Base-by-base conservation (phyloP, 2,797 vertebrate species). In the Pseudochromis fuscus region DNA sequence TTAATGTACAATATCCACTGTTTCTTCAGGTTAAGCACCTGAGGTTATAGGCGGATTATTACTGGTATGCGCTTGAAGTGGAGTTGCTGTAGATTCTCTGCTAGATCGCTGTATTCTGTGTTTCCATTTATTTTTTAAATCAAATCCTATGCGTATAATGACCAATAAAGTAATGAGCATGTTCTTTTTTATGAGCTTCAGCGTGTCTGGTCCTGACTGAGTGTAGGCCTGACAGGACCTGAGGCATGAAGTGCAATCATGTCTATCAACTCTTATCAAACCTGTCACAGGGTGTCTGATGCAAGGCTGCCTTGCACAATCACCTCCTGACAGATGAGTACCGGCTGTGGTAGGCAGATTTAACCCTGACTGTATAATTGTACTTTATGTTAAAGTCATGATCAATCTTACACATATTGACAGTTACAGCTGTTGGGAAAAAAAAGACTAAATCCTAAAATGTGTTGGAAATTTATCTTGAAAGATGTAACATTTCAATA, bases 251-350 rank as follows among this genome's bases (percentile, higher is more conserved):
- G 80, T 63, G 59, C 84, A 90, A 87, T 91, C 88, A 82, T 31
- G 75, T 88, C 85, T 68, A 82, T 92, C 87, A 91, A 38, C 65
- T 77, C 81, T 89, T 87, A 92, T 90, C 86, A 65, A 78, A 69
- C 51, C 78, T 86, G 87, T 91, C 84, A 85, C 59, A 56, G 71
- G 62, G 53, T 61, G 79, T 67, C 72, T 86, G 84, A 89, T 40
- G 79, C 74, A 88, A 87, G 45, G 55, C 50, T 27, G 51, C 42
- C 72, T 93, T 93, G 67, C 75, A 65, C 86, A 92, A 91, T 72
- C 64, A n/a, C 52, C 65, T 49, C 48, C 60, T 81, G 77, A 88
- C 80, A 85, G 74, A 79, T 38, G 68, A 80, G 79, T 30, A 28
- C 55, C 52, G 18, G 46, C 67, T 45, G 42, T 12, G 53, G 23